phyloP scores from a whole-genome alignment of 2,888 invertebrate genomes.

The Tupiocoris notatus region DNA sequence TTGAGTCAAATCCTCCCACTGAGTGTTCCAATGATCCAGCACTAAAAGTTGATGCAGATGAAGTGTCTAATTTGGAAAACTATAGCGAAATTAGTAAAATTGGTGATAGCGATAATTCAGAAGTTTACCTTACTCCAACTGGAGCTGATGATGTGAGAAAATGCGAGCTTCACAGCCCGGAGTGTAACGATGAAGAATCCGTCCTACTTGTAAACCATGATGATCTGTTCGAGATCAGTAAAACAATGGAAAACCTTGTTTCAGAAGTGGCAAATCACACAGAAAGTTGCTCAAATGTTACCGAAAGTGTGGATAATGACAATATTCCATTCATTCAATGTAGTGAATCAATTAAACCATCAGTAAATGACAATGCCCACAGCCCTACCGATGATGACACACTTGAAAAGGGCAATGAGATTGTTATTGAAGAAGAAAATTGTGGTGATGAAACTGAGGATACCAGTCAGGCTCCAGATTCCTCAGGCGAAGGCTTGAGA shows the following conservation, averaged over 20 bases:
- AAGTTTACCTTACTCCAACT: slow-evolving; percentile 67
- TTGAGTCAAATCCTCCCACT: neutral
- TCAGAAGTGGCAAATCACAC: slow-evolving; percentile 42
- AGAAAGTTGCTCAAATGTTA: slow-evolving; percentile 44
- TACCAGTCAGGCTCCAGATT: neutral
- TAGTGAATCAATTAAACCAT: slow-evolving; percentile 44
- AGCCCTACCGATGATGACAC: neutral
- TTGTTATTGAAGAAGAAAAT: neutral
- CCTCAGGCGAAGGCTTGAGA: neutral
- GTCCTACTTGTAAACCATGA: slow-evolving; percentile 47
- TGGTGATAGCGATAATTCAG: slow-evolving; percentile 67
- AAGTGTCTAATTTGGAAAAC: slow-evolving; percentile 42
- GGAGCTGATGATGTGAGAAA: slow-evolving; percentile 58
- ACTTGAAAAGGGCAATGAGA: neutral
- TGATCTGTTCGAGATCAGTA: slow-evolving; percentile 36
- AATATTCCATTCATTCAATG: slow-evolving; percentile 36
- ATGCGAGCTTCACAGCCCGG: slow-evolving; percentile 54
- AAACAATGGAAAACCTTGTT: slow-evolving; percentile 40
- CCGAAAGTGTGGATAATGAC: slow-evolving; percentile 40
- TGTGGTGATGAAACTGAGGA: neutral
- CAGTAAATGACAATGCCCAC: too few species aligned
- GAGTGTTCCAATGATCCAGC: slow-evolving; percentile 50
- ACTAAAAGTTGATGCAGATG: slow-evolving; percentile 46
- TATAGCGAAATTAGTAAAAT: slow-evolving; percentile 56
- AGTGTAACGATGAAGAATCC: slow-evolving; percentile 49